Percentiles rank a stretch among this genome's conserved stretches.
Conservation (phyloP, 2,888 invertebrate genomes). For the Smittia aterrima region DNA sequence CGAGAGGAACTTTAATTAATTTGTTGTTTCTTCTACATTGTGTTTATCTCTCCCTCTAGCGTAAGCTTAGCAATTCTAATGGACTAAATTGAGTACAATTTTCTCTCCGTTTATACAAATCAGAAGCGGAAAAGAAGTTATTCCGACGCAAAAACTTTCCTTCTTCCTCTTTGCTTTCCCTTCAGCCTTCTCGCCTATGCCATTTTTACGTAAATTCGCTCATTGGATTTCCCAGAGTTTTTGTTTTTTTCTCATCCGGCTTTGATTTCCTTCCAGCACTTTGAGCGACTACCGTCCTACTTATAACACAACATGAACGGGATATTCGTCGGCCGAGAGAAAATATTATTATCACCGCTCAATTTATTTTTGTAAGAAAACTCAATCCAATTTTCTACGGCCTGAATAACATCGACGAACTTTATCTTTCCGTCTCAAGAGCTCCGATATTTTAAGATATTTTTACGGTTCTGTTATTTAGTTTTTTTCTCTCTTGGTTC, state of each 20-base stretch:
- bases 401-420: too few species aligned
- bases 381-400: too few species aligned
- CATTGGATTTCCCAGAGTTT: slow-evolving; percentile 1
- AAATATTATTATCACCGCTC: too few species aligned
- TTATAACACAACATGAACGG: not conserved
- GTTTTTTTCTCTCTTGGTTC: not conserved
- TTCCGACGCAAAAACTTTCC: not conserved
- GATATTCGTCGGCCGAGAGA: too few species aligned
- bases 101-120: not conserved
- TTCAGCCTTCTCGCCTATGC: not conserved
- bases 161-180: not conserved
- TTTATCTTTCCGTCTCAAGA: too few species aligned
- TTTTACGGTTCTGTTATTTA: not conserved
- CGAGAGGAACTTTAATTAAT: not conserved
- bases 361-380: too few species aligned
- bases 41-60: not conserved
- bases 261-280: slow-evolving; percentile 17
- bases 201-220: not conserved
- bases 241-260: not conserved
- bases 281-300: not conserved
- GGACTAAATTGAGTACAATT: not conserved
- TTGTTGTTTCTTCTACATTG: not conserved
- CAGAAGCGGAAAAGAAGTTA: not conserved
- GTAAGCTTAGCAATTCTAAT: not conserved
- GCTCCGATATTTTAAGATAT: not conserved